phyloP scores from a whole-genome alignment of 2,797 vertebrate genomes.

The Neopelma chrysocephalum region DNA sequence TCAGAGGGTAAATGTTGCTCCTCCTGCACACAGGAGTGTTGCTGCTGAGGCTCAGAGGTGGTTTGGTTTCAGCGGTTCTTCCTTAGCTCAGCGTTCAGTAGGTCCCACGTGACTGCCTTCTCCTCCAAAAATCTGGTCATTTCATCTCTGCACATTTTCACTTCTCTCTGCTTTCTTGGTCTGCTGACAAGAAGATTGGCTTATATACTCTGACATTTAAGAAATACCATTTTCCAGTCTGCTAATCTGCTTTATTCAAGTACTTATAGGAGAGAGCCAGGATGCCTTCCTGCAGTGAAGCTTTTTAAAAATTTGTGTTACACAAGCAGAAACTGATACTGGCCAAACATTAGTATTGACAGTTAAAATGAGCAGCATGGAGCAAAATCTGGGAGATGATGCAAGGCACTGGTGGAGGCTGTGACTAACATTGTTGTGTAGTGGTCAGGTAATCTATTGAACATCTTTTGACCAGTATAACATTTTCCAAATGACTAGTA shows the following conservation, averaged over 20 bases:
- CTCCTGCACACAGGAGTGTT: not conserved
- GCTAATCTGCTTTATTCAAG: conserved; percentile 30
- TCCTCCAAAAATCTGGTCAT: not conserved
- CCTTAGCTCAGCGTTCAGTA: fast-evolving
- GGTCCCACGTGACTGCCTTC: not conserved
- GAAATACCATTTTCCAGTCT: conserved; percentile 59
- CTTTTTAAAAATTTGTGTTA: not conserved
- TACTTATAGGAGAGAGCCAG: not conserved
- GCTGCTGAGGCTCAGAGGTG: not conserved
- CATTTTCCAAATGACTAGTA: not conserved
- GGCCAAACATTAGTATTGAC: not conserved
- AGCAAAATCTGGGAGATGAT: not conserved
- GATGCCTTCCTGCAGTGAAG: not conserved
- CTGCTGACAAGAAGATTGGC: conserved; percentile 37
- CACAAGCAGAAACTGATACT: not conserved
- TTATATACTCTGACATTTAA: conserved; percentile 60
- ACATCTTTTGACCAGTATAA: not conserved
- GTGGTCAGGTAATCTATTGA: not conserved
- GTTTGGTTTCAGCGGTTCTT: not conserved
- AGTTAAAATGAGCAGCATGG: not conserved
- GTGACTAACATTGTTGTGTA: not conserved
- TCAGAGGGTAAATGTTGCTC: not conserved
- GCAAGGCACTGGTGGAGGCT: fast-evolving
- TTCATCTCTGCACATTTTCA: conserved; percentile 29
- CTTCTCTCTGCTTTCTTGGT: conserved; percentile 14